phyloP scores from a whole-genome alignment of 2,113 vertebrate species.

The Probosciger aterrimus region DNA sequence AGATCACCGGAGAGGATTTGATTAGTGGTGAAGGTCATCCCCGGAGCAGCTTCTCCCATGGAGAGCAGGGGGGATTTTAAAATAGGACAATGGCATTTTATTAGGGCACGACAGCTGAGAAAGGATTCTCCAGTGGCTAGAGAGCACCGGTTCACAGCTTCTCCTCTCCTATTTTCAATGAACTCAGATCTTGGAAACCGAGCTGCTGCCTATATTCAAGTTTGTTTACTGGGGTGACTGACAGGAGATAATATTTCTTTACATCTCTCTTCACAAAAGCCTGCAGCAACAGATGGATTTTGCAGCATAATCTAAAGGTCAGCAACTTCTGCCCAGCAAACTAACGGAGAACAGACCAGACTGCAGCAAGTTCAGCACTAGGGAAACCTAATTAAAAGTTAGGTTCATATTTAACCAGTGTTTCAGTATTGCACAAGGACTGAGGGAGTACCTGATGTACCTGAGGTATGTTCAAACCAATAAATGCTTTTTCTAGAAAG shows the following conservation, averaged over 20 bases:
- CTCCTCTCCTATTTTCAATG: neutral
- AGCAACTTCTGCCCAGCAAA: constrained; percentile 21
- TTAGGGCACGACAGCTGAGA: neutral
- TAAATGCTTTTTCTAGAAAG: neutral
- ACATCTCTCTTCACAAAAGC: neutral
- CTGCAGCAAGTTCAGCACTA: neutral
- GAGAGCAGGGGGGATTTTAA: neutral
- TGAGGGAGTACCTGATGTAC: neutral
- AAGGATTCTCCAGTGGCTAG: neutral
- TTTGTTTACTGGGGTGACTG: constrained; percentile 18
- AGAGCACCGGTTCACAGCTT: neutral
- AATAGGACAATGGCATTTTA: neutral
- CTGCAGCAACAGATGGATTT: constrained; percentile 50
- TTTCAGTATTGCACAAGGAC: neutral
- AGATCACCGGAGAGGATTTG: neutral
- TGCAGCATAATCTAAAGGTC: constrained; percentile 41
- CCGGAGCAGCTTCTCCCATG: neutral
- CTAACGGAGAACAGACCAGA: constrained; percentile 2
- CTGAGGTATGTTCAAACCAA: neutral
- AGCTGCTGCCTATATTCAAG: neutral
- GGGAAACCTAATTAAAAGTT: constrained; percentile 14
- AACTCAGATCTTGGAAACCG: neutral
- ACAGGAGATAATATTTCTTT: constrained; percentile 21
- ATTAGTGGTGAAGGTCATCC: neutral
- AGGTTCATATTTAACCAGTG: neutral